Base-by-base conservation (phyloP, 1,140 invertebrate genomes). In the Monochamus saltuarius region DNA sequence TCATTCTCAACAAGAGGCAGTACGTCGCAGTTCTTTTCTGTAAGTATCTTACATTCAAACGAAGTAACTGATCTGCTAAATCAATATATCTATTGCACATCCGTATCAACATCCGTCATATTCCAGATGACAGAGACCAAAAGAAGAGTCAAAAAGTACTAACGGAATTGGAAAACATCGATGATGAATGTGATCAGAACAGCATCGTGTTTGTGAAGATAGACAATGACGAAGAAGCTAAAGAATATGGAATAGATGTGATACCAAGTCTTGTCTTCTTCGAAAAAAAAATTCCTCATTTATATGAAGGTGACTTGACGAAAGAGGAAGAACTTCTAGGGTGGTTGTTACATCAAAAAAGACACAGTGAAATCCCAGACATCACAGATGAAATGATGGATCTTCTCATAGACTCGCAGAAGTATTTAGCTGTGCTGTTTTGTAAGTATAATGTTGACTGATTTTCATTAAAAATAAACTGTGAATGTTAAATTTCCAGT, bases 301-400 rank as follows among this genome's bases (percentile, higher is more conserved):
- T 95, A 58, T 96, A 93, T 75, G 92, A 95, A 79, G 92, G 93
- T 63, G 92, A 95, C 81, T 78, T 97, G 40, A 88, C 88, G 80
- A 94, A 95, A 76, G 93, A 95, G 80, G 92, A 96, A 66, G 89
- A 93, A 67, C 82, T 95, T 19, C 78, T 93, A 4, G 90, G 89
- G 35, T 96, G 94, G 94, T 77, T 96, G 50, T 77, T 94, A 11
- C 91, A 94, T 75, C 92, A 94, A 72, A 92, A 92, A 74, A 86
- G 88, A 61, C 90, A 94, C 72, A 90, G 91, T 67, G 91, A 94
- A 81, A 96, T 95, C 70, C 91, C 93, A 47, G 90, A 94, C 77
- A 87, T 97, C 14, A 95, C 93, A 11, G 90, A 94, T 76, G 91
- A 95, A 82, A 96, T 96, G 89, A 88, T 95, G 81, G 91, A 95